Percentiles rank a stretch among this genome's conserved stretches.
Conservation (phyloP, 2,888 invertebrate species). For the Amphipoea lucens region DNA sequence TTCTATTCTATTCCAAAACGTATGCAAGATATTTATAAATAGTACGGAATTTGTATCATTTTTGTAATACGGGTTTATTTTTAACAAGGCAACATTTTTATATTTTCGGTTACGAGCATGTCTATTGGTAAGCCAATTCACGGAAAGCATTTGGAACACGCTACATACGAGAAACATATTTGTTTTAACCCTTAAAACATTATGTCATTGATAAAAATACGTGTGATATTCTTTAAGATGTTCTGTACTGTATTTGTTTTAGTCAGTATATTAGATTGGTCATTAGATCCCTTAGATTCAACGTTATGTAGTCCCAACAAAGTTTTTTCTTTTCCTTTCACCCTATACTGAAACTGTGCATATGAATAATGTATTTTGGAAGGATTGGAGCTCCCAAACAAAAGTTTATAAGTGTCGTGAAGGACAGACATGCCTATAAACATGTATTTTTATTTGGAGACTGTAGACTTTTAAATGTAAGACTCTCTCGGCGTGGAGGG, state of each 20-base stretch:
- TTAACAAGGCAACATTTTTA: constrained; percentile 45
- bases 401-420: constrained; percentile 52
- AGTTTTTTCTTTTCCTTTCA: constrained; percentile 39
- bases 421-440: constrained; percentile 21
- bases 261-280: constrained; percentile 12
- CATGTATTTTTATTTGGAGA: constrained; percentile 4
- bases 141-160: constrained; percentile 12
- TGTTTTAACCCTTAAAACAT: constrained; percentile 24
- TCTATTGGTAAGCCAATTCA: constrained; percentile 25
- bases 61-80: constrained; percentile 39
- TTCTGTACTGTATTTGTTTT: background rate
- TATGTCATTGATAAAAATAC: constrained; percentile 17
- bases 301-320: constrained; percentile 29
- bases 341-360: constrained; percentile 42
- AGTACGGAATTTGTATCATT: constrained; percentile 12
- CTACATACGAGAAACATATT: constrained; percentile 10
- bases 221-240: constrained; percentile 3
- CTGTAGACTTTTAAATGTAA: background rate
- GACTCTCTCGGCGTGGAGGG: background rate
- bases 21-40: constrained; percentile 36
- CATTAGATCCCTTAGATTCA: constrained; percentile 22
- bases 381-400: constrained; percentile 54
- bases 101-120: constrained; percentile 9
- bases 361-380: constrained; percentile 64
- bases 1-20: constrained; percentile 3